These are phyloP conservation scores for Macrochelys suwanniensis DNA, from an alignment of 2,797 vertebrate species.

Conservation along the genomic window DNA sequence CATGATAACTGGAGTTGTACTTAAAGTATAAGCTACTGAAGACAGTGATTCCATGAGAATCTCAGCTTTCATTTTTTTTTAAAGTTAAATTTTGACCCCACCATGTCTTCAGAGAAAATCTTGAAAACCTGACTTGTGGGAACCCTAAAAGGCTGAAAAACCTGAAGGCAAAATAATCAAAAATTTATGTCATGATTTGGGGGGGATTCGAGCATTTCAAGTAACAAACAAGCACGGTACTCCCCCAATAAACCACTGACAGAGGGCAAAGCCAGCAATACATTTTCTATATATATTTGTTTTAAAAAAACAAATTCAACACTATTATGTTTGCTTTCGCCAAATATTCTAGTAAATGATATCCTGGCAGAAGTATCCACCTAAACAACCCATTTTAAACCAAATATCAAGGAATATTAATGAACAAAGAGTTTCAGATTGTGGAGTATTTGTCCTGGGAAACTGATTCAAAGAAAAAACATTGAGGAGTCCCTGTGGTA, in stretches of 20 bases:
- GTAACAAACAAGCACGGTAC: background rate
- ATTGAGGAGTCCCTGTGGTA: too few species aligned
- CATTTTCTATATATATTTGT: background rate
- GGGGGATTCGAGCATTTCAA: too few species aligned
- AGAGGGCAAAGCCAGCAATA: background rate
- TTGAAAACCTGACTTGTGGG: background rate
- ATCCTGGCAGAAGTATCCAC: background rate
- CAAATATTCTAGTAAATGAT: background rate
- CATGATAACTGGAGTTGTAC: background rate
- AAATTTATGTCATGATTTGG: background rate
- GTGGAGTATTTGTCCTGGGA: background rate
- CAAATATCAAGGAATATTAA: background rate
- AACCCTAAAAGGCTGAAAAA: too few species aligned
- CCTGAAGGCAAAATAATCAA: too few species aligned
- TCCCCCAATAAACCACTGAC: background rate
- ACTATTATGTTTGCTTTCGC: background rate
- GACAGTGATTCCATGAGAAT: background rate
- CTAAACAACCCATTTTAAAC: background rate
- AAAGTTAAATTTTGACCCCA: background rate
- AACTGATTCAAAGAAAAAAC: background rate
- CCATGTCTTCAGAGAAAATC: background rate
- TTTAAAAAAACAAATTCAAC: background rate
- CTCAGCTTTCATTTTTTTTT: background rate
- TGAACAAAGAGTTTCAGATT: background rate
- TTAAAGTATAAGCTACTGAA: background rate